Conservation (phyloP, 2,113 vertebrate genomes). For the Neotragus moschatus region DNA sequence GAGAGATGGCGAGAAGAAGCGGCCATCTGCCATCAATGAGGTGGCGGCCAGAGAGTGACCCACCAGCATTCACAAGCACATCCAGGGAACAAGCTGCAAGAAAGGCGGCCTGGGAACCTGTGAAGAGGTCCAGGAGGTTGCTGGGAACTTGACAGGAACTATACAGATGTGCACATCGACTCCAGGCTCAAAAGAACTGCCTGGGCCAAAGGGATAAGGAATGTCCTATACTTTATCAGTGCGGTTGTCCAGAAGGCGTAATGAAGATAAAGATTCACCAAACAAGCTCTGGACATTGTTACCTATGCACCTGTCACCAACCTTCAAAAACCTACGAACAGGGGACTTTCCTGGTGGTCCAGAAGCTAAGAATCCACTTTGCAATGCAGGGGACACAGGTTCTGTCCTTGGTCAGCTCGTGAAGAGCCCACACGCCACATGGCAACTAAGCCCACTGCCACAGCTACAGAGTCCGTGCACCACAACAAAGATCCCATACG, state of each 20-base stretch:
- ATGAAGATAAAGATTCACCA: constrained; percentile 88
- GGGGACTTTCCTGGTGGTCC: background rate
- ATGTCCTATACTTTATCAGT: constrained; percentile 83
- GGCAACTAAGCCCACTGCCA: background rate
- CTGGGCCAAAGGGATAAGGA: constrained; percentile 90
- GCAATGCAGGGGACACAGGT: background rate
- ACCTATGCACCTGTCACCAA: constrained; percentile 86
- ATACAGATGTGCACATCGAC: constrained; percentile 86
- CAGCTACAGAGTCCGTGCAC: too few relatives aligned
- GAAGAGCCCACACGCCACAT: background rate
- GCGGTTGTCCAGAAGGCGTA: constrained; percentile 87
- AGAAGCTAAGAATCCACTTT: background rate
- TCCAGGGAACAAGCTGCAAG: constrained; percentile 88
- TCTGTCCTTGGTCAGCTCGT: background rate
- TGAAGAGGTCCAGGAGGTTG: constrained; percentile 92
- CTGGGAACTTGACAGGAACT: constrained; percentile 86
- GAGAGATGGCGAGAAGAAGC: constrained; percentile 89
- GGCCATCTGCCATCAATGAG: constrained; percentile 89
- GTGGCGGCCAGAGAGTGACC: constrained; percentile 89
- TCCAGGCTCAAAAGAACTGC: constrained; percentile 91
- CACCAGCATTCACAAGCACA: constrained; percentile 89
- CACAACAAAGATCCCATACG: background rate
- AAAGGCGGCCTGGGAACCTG: constrained; percentile 85
- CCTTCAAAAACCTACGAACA: constrained; percentile 80
- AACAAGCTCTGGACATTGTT: constrained; percentile 88